These are phyloP conservation scores for Aulostomus chinensis DNA, from an alignment of 2,797 vertebrate species.

Conservation along the genomic window DNA sequence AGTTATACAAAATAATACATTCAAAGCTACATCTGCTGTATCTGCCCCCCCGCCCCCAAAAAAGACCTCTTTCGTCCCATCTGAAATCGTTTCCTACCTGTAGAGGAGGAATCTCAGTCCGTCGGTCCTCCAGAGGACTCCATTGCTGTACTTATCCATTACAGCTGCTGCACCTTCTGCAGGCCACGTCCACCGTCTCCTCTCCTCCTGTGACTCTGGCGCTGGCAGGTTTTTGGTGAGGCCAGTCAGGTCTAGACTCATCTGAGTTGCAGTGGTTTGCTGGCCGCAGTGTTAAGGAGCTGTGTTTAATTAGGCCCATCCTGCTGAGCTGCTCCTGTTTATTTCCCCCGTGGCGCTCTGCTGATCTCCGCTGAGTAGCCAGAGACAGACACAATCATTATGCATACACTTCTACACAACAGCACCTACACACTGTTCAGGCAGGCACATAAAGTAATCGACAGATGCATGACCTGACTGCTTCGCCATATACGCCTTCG, in stretches of 20 bases:
- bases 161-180: too few species aligned
- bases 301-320: constrained; percentile 78
- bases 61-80: too few species aligned
- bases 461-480: constrained; percentile 2
- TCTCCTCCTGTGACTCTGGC: constrained; percentile 65
- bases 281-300: constrained; percentile 54
- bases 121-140: too few species aligned
- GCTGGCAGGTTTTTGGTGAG: constrained; percentile 48
- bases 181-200: not conserved
- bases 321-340: constrained; percentile 77
- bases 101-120: too few species aligned
- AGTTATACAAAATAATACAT: too few species aligned
- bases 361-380: constrained; percentile 67
- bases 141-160: too few species aligned
- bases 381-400: constrained; percentile 39
- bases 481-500: constrained; percentile 19
- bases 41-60: too few species aligned
- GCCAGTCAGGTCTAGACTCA: constrained; percentile 59
- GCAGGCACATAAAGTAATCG: constrained; percentile 11
- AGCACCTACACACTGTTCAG: constrained; percentile 29
- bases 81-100: too few species aligned
- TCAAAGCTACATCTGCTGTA: too few species aligned
- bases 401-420: constrained; percentile 34
- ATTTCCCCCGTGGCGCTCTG: constrained; percentile 74
- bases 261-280: constrained; percentile 56